Evolutionary conservation across 2,113 vertebrate genomes (phyloP).

Genomic region (Tyrannus savana): DNA sequence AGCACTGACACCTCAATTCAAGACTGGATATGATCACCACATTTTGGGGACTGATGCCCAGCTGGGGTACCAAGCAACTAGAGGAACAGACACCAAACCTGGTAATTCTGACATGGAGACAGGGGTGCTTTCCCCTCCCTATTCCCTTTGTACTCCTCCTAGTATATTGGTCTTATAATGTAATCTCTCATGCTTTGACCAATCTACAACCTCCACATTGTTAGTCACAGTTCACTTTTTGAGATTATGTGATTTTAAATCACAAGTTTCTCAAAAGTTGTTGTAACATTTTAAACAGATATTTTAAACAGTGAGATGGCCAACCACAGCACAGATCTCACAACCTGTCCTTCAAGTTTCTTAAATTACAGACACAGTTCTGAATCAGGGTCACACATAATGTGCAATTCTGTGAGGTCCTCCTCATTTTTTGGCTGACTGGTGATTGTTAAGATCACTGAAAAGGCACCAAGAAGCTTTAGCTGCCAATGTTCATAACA

Average conservation of each 20-base stretch:
- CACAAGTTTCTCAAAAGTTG: neutral
- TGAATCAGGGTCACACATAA: neutral
- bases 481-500: neutral
- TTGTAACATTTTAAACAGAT: neutral
- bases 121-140: neutral
- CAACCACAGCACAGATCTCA: neutral
- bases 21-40: neutral
- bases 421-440: neutral
- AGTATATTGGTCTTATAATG: neutral
- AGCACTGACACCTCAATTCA: neutral
- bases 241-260: neutral
- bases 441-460: neutral
- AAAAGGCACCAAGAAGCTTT: neutral
- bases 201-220: neutral
- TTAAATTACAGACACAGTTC: conserved; percentile 14
- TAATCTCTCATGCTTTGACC: neutral
- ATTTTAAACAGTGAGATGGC: neutral
- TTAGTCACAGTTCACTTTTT: neutral
- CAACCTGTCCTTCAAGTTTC: conserved; percentile 19
- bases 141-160: neutral
- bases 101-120: neutral
- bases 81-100: neutral
- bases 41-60: neutral
- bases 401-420: neutral
- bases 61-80: neutral